phyloP scores from a whole-genome alignment of 1,140 invertebrate genomes.

The Arion vulgaris region DNA sequence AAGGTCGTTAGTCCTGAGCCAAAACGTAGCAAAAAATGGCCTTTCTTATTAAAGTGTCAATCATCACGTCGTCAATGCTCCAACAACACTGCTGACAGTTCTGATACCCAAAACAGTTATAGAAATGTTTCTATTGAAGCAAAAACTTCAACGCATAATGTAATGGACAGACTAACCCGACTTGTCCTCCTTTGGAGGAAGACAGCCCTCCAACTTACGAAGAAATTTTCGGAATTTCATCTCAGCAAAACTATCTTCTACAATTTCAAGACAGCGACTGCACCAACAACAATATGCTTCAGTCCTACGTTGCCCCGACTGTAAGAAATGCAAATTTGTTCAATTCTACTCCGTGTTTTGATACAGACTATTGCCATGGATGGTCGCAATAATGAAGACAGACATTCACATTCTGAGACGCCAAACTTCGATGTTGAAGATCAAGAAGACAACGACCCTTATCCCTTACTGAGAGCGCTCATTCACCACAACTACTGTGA shows the following conservation, averaged over 20 bases:
- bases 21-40: too few relatives aligned
- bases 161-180: too few relatives aligned
- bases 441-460: background rate
- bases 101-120: background rate
- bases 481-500: background rate
- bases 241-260: background rate
- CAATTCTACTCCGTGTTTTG: too few relatives aligned
- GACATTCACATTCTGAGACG: background rate
- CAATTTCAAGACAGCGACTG: background rate
- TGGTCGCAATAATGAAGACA: too few relatives aligned
- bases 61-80: too few relatives aligned
- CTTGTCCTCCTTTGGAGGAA: background rate
- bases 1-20: background rate
- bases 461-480: background rate
- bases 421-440: background rate
- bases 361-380: too few relatives aligned
- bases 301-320: too few relatives aligned
- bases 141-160: background rate
- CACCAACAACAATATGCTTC: too few relatives aligned
- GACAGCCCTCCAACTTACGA: background rate
- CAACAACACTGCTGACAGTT: too few relatives aligned
- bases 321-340: too few relatives aligned
- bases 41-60: too few relatives aligned
- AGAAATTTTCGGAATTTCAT: background rate
- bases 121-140: too few relatives aligned